Base-by-base conservation (phyloP, 2,797 vertebrate genomes). In the Chaenodraco wilsoni region DNA sequence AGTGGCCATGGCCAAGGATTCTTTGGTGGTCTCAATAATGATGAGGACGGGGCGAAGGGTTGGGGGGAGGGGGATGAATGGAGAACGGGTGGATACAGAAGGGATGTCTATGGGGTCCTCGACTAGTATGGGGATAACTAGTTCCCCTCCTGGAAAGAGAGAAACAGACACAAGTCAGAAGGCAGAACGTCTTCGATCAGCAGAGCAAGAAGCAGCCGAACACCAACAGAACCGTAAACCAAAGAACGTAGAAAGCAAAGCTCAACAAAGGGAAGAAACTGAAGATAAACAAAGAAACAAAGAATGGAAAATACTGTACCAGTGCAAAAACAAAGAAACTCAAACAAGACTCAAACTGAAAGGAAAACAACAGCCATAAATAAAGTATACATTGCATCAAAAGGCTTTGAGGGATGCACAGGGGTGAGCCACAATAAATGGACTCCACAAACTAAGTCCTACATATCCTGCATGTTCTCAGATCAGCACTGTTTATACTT, bases 21-120 rank as follows among this genome's bases (percentile, higher is more conserved):
- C 98, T 99, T 99, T 99, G 98, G 98, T 99, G 97, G 96, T 98
- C 95, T 98, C 97, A 96, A 96, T 96, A 97, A 99, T 97, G 97
- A 97, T 99, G 95, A 97, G 96, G 96, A 97, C 96, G 91, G 97
- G 97, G 93, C 92, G 98, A 91, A 97, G 96, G 96, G 98, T 97
- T 94, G 97, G 96, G 96, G 96, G 95, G 76, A 96, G 93, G 93
- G 97, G 96, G 92, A 98, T 98, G 96, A 96, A 98, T 90, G 97
- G 97, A 94, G 96, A 95, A 95, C 94, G 97, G 95, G 97, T 97
- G 95, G 96, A 97, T 94, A 98, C 95, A 95, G 96, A 95, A 95
- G 97, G 97, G 95, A 95, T 96, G 94, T 97, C 97, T 98, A 99
- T 95, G 94, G 98, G 97, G 91, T 99, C 98, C 96, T 99, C 97